phyloP scores from a whole-genome alignment of 1,140 invertebrate genomes.

The Holcopasites calliopsidis region DNA sequence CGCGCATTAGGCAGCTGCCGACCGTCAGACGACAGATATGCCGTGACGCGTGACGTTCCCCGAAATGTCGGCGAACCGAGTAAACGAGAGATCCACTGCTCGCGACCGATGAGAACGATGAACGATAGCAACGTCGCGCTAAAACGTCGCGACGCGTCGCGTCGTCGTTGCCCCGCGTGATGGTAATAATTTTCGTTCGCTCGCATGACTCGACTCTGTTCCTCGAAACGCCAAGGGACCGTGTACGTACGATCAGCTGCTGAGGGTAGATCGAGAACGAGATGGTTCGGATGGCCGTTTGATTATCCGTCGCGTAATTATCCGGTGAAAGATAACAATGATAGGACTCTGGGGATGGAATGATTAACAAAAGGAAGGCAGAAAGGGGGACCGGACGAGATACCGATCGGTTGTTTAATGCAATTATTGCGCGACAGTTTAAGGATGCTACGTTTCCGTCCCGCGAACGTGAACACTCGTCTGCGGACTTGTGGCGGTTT shows the following conservation, averaged over 20 bases:
- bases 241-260: background rate
- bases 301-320: slow-evolving; percentile 35
- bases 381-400: background rate
- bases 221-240: background rate
- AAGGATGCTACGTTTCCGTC: background rate
- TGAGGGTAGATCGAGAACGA: background rate
- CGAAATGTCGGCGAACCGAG: slow-evolving; percentile 36
- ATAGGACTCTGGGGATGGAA: background rate
- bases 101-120: slow-evolving; percentile 14
- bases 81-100: slow-evolving; percentile 31
- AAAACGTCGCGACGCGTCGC: background rate
- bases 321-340: slow-evolving; percentile 7
- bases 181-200: slow-evolving; percentile 3
- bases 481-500: background rate
- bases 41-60: slow-evolving; percentile 57
- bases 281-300: background rate
- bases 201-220: slow-evolving; percentile 6
- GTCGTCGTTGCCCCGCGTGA: background rate
- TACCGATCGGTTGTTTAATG: slow-evolving; percentile 35
- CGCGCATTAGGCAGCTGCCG: slow-evolving; percentile 62
- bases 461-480: background rate
- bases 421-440: slow-evolving; percentile 20
- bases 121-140: slow-evolving; percentile 3
- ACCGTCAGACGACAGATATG: slow-evolving; percentile 67
- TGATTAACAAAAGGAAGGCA: background rate